Base-by-base conservation (phyloP, 2,797 vertebrate species). In the Loriculus beryllinus region DNA sequence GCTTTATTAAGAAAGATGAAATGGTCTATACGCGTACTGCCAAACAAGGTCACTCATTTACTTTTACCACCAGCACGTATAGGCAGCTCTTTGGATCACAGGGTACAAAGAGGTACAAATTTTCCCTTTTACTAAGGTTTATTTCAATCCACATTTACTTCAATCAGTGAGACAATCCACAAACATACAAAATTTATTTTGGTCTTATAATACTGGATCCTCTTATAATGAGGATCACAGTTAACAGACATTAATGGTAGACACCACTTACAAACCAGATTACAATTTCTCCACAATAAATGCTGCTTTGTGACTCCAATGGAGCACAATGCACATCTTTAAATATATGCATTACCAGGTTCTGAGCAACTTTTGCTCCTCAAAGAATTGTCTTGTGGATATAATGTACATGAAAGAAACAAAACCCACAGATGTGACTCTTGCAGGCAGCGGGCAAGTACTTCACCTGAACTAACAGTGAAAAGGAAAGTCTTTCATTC, bases 1-100 rank as follows among this genome's bases (percentile, higher is more conserved):
- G 82, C 82, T 96, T 96, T 82, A 87, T 77, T 75, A 64, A 59
- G 87, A 92, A 91, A 23, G 67, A 95, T 67, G 88, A 93, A 95
- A 92, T 68, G 54, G 74, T 39, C 60, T 87, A 49, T 56, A 33
- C 31, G 15, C 6, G 70, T 81, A 37, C 48, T 80, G 69, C 65
- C 87, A 90, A 84, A 48, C 62, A 88, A 88, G 64, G 93, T 82
- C 86, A 94, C 68, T 37, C 48, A 82, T 71, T 91, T 31, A 48
- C 67, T 85, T 85, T 67, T 45, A 67, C n/a, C 52, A 71, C 37
- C 62, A 74, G 62, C 37, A 75, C 0, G 7, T 48, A 62, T 7
- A 72, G n/a, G 59, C 56, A 81, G 35, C 63, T 21, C 14, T 26
- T 29, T 74, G 48, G 37, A 86, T 56, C 39, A 88, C 57, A 70